Evolutionary conservation across 2,797 vertebrate genomes (phyloP).

Genomic region (Glyptemys insculpta): DNA sequence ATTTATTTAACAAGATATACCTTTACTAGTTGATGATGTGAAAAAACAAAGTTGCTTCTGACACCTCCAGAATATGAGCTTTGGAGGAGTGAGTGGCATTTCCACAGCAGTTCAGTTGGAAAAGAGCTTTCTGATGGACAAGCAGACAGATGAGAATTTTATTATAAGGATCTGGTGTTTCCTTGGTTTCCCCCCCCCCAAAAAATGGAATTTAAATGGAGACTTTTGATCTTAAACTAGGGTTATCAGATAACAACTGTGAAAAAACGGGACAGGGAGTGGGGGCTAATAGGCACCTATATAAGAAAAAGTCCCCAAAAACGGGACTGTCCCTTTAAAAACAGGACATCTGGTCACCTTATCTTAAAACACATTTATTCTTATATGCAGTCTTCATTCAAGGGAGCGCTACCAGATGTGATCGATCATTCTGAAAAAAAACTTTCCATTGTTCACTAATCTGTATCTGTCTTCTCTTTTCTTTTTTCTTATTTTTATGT

Average conservation of each 20-base stretch:
- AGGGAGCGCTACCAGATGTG: background rate
- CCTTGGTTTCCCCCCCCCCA: background rate
- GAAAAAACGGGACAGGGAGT: too few relatives aligned
- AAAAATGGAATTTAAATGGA: background rate
- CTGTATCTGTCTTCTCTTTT: slow-evolving; percentile 25
- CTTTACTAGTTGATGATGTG: background rate
- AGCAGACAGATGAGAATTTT: background rate
- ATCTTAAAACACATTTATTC: background rate
- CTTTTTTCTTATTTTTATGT: background rate
- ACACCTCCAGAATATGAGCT: background rate
- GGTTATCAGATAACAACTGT: too few relatives aligned
- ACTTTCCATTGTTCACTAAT: background rate
- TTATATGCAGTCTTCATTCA: background rate
- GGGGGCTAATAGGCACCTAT: too few relatives aligned
- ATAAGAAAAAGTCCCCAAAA: too few relatives aligned
- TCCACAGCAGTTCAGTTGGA: background rate
- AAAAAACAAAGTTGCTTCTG: background rate
- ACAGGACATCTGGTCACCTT: too few relatives aligned
- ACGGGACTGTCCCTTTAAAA: too few relatives aligned
- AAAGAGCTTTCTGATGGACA: background rate
- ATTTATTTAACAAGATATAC: background rate
- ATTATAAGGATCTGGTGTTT: background rate
- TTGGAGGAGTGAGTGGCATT: background rate
- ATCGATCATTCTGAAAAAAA: slow-evolving; percentile 23
- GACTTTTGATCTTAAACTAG: background rate